phyloP scores from a whole-genome alignment of 2,113 vertebrate species.

The Mohoua ochrocephala region DNA sequence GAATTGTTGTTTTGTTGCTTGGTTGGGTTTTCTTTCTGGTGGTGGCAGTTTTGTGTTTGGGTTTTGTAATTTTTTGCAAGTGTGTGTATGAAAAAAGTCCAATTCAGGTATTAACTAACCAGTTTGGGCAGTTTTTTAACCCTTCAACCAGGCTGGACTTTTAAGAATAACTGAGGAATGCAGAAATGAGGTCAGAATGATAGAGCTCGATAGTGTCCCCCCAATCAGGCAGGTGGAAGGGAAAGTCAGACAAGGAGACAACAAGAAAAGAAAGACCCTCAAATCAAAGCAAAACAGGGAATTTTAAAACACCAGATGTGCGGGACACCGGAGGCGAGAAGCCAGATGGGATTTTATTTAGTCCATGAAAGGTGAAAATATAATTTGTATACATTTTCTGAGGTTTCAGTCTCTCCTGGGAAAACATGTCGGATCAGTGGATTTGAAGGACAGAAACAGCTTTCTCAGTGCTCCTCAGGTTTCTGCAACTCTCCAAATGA shows the following conservation, averaged over 20 bases:
- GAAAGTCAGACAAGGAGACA: not conserved
- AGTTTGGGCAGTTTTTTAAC: not conserved
- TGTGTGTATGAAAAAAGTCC: not conserved
- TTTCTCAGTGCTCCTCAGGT: not conserved
- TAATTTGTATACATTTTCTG: not conserved
- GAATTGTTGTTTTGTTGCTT: not conserved
- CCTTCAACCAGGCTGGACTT: not conserved
- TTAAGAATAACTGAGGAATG: not conserved
- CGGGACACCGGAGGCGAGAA: not conserved
- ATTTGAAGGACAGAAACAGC: not conserved
- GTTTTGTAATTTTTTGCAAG: not conserved
- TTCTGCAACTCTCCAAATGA: not conserved
- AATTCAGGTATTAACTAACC: not conserved
- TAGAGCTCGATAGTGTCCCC: accelerated
- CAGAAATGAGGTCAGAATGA: not conserved
- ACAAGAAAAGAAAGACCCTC: not conserved
- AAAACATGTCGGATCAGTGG: not conserved
- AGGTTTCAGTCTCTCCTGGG: not conserved
- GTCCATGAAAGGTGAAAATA: not conserved
- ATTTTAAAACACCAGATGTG: not conserved
- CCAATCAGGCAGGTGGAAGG: not conserved
- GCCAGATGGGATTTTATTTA: not conserved
- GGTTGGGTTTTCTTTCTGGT: not conserved
- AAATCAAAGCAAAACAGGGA: not conserved
- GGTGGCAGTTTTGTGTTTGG: not conserved